These are phyloP conservation scores for Fukomys damarensis DNA, from an alignment of 2,113 vertebrate species.

Conservation along the genomic window DNA sequence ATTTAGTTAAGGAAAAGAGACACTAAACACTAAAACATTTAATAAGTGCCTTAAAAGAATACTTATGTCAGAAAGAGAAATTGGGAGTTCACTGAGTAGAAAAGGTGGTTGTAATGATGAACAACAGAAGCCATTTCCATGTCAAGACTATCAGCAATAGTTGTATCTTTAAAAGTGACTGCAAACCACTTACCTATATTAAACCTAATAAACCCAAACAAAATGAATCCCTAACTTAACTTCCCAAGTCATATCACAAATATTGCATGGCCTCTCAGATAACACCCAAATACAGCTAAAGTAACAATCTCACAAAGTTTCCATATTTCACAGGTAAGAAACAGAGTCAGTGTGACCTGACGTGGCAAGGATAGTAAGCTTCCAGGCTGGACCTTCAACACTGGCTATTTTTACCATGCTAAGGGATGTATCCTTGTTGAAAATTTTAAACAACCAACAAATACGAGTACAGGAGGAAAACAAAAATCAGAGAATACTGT, in stretches of 20 bases:
- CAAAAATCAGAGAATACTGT: background rate
- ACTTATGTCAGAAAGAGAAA: background rate
- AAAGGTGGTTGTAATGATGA: background rate
- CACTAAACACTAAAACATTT: background rate
- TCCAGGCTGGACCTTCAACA: background rate
- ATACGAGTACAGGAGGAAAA: background rate
- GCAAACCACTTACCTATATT: background rate
- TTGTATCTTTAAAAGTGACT: background rate
- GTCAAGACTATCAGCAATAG: background rate
- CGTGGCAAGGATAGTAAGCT: background rate
- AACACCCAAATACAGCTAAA: background rate
- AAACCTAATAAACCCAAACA: background rate
- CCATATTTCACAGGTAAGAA: background rate
- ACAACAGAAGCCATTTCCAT: background rate
- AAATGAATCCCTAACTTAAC: background rate
- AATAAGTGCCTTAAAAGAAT: background rate
- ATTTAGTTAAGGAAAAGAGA: background rate
- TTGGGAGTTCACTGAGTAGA: background rate
- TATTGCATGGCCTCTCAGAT: background rate
- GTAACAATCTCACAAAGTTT: background rate
- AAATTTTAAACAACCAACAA: slow-evolving; percentile 8
- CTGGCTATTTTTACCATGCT: background rate
- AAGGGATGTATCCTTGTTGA: background rate
- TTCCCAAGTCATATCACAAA: background rate
- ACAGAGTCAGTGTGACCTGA: background rate